These are phyloP conservation scores for Papilio protenor DNA, from an alignment of 2,888 invertebrate species.

Conservation along the genomic window DNA sequence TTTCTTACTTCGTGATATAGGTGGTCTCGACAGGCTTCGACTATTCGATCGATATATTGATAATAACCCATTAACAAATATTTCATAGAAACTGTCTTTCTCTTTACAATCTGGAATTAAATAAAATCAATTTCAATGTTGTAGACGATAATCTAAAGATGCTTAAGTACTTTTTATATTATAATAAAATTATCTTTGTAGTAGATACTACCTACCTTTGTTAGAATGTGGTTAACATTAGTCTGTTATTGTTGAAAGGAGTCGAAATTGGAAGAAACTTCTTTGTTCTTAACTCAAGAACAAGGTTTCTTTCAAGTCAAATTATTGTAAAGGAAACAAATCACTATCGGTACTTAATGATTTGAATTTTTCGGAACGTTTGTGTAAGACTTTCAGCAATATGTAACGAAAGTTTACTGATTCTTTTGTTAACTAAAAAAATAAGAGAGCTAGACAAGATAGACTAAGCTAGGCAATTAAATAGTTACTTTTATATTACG, in stretches of 20 bases:
- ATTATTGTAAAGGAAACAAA: not conserved
- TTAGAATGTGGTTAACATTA: constrained; percentile 8
- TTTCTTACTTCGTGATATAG: constrained; percentile 55
- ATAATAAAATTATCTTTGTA: not conserved
- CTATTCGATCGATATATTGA: constrained; percentile 3
- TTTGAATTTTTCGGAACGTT: not conserved
- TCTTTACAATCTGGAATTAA: not conserved
- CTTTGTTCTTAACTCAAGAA: too few species aligned
- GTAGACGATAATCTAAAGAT: not conserved
- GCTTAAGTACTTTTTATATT: not conserved
- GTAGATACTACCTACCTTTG: not conserved
- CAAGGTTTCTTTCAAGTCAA: not conserved
- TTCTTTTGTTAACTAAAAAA: too few species aligned
- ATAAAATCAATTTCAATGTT: not conserved
- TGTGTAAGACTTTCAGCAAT: not conserved
- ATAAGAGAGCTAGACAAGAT: too few species aligned
- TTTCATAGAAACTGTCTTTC: constrained; percentile 8
- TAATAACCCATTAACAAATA: not conserved
- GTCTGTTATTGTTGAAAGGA: not conserved
- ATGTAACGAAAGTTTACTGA: not conserved
- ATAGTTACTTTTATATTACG: too few species aligned
- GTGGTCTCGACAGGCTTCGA: constrained; percentile 50
- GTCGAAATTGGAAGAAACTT: not conserved
- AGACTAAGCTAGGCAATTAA: too few species aligned
- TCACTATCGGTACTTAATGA: not conserved